Percentiles rank a stretch among this genome's conserved stretches.
Conservation (phyloP, 1,140 invertebrate genomes). For the Diabrotica virgifera region DNA sequence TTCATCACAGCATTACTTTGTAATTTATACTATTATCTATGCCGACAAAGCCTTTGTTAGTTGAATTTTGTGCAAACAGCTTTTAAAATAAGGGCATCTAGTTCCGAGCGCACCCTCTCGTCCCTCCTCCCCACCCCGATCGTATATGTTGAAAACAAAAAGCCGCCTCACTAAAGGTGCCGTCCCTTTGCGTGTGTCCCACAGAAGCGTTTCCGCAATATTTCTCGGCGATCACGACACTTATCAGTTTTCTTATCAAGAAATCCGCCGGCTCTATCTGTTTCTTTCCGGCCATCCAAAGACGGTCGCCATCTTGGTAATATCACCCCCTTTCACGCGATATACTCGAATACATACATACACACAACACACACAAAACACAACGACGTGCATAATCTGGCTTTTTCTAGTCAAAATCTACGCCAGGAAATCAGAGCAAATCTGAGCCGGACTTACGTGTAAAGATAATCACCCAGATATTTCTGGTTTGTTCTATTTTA, state of each 20-base stretch:
- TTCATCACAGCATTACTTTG: no score
- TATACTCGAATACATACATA: slow-evolving; percentile 8
- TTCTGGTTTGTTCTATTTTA: no score
- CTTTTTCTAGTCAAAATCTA: slow-evolving; percentile 18
- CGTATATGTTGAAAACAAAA: background rate
- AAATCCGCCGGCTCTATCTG: slow-evolving; percentile 29
- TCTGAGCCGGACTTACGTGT: background rate
- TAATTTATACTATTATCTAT: no score
- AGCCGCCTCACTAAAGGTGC: background rate
- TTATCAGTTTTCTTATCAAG: slow-evolving; percentile 35
- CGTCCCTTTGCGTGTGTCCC: slow-evolving; percentile 26
- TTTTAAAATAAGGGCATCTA: no score
- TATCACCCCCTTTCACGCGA: slow-evolving; percentile 25
- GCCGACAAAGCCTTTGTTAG: no score
- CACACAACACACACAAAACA: slow-evolving; percentile 4
- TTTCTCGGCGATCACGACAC: slow-evolving; percentile 30
- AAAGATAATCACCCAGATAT: no score
- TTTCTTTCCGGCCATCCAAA: slow-evolving; percentile 31
- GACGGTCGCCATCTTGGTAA: slow-evolving; percentile 20
- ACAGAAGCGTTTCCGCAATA: slow-evolving; percentile 30
- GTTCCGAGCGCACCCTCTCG: background rate
- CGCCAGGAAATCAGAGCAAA: background rate
- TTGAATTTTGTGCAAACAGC: no score
- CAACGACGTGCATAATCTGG: slow-evolving; percentile 7
- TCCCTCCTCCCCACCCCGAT: background rate